Percentiles rank a stretch among this genome's conserved stretches.
phyloP scores from a whole-genome alignment of 1,140 invertebrate genomes.

The Bombyx mandarina region DNA sequence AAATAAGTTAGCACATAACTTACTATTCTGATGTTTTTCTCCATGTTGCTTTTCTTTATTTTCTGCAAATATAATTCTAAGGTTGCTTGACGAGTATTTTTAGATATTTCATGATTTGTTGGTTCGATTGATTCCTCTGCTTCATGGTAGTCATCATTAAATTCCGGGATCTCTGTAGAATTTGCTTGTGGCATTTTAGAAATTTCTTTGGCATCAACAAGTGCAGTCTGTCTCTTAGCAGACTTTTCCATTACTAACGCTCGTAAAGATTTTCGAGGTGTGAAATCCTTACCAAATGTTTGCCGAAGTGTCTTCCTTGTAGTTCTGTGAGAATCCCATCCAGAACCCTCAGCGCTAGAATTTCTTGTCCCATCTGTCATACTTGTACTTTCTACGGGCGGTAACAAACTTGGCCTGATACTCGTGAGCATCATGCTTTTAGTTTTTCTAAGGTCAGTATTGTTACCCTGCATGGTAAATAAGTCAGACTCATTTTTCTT shows the following conservation, averaged over 20 bases:
- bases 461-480: conserved; percentile 23
- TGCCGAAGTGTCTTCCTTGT: conserved; percentile 51
- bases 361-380: conserved; percentile 34
- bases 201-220: conserved; percentile 14
- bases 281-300: conserved; percentile 55
- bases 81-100: conserved; percentile 25
- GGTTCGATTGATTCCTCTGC: conserved; percentile 8
- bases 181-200: conserved; percentile 28
- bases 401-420: conserved; percentile 31
- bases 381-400: conserved; percentile 28
- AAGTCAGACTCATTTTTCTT: conserved; percentile 28
- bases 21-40: conserved; percentile 37
- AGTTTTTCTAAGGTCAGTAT: conserved; percentile 35
- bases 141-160: conserved; percentile 6
- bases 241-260: conserved; percentile 58
- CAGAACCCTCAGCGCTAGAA: conserved; percentile 46
- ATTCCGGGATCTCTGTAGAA: conserved; percentile 31
- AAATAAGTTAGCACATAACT: conserved; percentile 11
- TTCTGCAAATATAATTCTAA: conserved; percentile 40
- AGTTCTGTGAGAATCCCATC: conserved; percentile 56
- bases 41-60: conserved; percentile 34
- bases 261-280: conserved; percentile 46
- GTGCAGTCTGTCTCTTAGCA: conserved; percentile 32
- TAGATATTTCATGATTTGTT: conserved; percentile 28
- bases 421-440: conserved; percentile 31